Evolutionary conservation across 1,140 invertebrate species (phyloP).

Genomic region (Nymphalis io): DNA sequence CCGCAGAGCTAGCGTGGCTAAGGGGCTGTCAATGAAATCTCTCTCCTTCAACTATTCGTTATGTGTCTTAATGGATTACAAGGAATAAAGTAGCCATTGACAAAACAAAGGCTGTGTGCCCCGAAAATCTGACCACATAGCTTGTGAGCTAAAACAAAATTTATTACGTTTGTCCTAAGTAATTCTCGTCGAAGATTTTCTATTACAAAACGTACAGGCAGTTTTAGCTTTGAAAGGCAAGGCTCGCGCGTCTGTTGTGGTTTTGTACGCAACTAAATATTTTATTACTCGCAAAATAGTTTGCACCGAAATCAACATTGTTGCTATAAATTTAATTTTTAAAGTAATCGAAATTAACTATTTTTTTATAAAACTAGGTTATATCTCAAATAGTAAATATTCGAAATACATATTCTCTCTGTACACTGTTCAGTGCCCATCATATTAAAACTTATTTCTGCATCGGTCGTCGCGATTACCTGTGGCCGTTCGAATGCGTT

Average conservation of each 20-base stretch:
- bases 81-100: constrained; percentile 75
- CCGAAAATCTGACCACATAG: constrained; percentile 73
- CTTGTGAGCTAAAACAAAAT: constrained; percentile 76
- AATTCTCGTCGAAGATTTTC: constrained; percentile 73
- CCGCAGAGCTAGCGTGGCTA: constrained; percentile 59
- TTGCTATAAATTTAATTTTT: constrained; percentile 8
- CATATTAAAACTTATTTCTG: constrained; percentile 59
- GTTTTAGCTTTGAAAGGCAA: constrained; percentile 70
- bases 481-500: constrained; percentile 56
- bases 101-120: constrained; percentile 65
- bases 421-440: constrained; percentile 24
- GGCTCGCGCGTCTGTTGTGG: constrained; percentile 60
- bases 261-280: constrained; percentile 72
- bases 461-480: constrained; percentile 59
- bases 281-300: constrained; percentile 75
- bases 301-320: constrained; percentile 50
- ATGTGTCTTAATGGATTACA: constrained; percentile 77
- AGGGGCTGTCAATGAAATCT: constrained; percentile 73
- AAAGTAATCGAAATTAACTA: background rate
- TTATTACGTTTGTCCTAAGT: constrained; percentile 78
- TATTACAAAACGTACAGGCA: constrained; percentile 62
- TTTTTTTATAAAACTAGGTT: constrained; percentile 2
- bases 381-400: constrained; percentile 17
- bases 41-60: constrained; percentile 65
- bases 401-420: constrained; percentile 23